phyloP scores from a whole-genome alignment of 2,888 invertebrate genomes.

The Eudasyphora cyanicolor region DNA sequence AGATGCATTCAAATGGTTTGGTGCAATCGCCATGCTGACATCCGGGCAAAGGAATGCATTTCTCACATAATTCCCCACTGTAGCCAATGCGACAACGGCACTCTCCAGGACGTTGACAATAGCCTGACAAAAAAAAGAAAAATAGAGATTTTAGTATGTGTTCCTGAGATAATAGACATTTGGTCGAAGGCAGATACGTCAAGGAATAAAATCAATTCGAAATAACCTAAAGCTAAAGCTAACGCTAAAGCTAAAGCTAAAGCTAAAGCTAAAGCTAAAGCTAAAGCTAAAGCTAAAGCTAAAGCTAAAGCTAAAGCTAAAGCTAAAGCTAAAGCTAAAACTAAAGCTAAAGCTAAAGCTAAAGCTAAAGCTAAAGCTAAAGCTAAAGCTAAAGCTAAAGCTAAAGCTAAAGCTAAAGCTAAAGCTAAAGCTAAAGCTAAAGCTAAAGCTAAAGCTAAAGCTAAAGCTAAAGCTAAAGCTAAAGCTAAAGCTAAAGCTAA shows the following conservation, averaged over 20 bases:
- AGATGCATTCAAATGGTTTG: conserved; percentile 92
- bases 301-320: background rate
- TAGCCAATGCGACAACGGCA: conserved; percentile 94
- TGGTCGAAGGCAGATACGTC: background rate
- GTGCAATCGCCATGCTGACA: conserved; percentile 93
- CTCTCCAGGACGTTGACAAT: conserved; percentile 92
- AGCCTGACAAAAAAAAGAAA: conserved; percentile 81
- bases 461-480: background rate
- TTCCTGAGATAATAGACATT: background rate
- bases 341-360: background rate
- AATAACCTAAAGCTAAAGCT: background rate
- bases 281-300: background rate
- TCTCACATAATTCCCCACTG: conserved; percentile 91
- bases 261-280: background rate
- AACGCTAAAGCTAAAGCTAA: background rate
- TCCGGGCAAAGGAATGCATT: conserved; percentile 91
- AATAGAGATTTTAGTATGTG: background rate
- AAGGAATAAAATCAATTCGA: conserved; percentile 11
- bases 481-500: background rate
- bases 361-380: background rate
- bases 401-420: background rate
- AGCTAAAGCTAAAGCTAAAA: background rate
- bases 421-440: background rate
- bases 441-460: background rate
- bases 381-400: background rate